Conservation (phyloP, 2,113 vertebrate genomes). For the Phalacrocorax pelagicus region DNA sequence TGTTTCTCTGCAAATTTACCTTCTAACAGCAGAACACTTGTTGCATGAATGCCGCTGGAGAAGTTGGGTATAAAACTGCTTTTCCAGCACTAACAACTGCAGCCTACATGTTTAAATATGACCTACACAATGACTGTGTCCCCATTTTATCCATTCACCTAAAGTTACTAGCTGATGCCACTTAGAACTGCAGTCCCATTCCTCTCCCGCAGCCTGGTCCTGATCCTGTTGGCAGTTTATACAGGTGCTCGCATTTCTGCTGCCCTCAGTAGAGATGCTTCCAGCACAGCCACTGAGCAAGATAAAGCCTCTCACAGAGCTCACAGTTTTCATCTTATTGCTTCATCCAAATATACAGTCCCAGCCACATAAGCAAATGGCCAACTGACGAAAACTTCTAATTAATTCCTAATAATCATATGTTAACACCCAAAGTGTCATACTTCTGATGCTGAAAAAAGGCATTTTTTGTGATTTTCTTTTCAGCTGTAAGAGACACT, state of each 20-base stretch:
- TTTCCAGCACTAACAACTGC: not conserved
- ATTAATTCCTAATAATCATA: not conserved
- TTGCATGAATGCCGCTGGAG: not conserved
- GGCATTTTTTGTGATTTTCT: not conserved
- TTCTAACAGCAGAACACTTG: not conserved
- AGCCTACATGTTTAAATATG: not conserved
- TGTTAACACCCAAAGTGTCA: rapidly evolving
- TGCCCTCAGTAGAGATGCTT: not conserved
- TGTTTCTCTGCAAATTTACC: not conserved
- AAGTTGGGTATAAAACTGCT: not conserved
- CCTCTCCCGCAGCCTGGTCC: not conserved
- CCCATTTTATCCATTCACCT: not conserved
- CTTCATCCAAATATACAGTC: not conserved
- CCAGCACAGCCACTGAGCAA: not conserved
- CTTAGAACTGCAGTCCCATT: not conserved
- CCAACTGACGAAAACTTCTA: not conserved
- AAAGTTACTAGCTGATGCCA: not conserved
- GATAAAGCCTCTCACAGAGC: rapidly evolving
- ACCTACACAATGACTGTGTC: rapidly evolving
- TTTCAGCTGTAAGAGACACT: not conserved
- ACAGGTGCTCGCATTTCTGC: not conserved
- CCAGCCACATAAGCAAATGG: not conserved
- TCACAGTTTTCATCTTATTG: not conserved
- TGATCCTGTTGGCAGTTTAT: not conserved
- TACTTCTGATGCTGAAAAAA: not conserved